Evolutionary conservation across 2,888 invertebrate species (phyloP), one percentile per base, ranked within the genome.

Genomic region (Panzeria rudis): DNA sequence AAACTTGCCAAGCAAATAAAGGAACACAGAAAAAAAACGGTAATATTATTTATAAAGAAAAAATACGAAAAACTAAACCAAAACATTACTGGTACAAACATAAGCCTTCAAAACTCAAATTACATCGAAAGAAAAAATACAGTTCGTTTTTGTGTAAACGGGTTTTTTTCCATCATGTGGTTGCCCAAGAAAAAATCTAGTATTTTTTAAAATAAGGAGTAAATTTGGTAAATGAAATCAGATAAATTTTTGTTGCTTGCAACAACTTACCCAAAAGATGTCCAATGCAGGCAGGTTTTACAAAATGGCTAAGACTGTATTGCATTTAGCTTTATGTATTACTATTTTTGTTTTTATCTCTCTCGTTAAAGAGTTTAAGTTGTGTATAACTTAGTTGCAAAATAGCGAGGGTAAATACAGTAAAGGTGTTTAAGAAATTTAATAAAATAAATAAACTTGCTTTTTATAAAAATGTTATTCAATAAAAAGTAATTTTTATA

Each of bases 31-130:
- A 35, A 61, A 72, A n/a, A 20, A 59, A 47, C n/a, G 32, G 11
- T 32, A 59, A 44, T 1, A 32, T 25, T 38, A 8, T 15, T 62
- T 3, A 38, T 5, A 29, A 17, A 25, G 4, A 23, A 29, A 25
- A 69, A 52, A 23, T 11, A 1, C 20, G 6, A 11, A 47, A 61
- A 47, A 61, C 7, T 1, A 56, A 32, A 47, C 25, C 17, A 32
- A 59, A 59, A 61, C 20, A 32, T 69, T 38, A 41, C 7, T 25
- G 3, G 11, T 25, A 23, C 38, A 54, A 25, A 54, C 7, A 54
- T 59, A 20, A 44, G 59, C 56, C 72, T 72, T 44, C 0, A 29
- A 38, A 41, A 8, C 13, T 29, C 17, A 44, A 61, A 72, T 72
- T 72, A 32, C 59, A 72, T 29, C 17, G 29, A 32, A 20, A 17